A percentile compares a stretch with the other conserved stretches of the same genome.
phyloP scores from a whole-genome alignment of 1,140 invertebrate genomes.

The Lethocerus indicus region DNA sequence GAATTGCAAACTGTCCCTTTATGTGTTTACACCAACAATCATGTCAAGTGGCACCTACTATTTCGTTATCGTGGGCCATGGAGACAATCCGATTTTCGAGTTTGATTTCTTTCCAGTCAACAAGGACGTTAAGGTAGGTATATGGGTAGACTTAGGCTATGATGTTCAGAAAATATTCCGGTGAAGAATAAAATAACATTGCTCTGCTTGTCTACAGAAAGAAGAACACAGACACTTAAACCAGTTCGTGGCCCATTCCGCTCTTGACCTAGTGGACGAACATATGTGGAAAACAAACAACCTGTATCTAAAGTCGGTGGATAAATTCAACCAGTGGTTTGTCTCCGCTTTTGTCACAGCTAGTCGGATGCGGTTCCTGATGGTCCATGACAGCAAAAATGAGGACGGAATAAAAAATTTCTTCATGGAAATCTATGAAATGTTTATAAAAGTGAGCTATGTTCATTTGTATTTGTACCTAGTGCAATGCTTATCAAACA shows the following conservation, averaged over 20 bases:
- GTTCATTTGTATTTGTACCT: no score
- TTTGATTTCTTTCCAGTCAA: slow-evolving; percentile 81
- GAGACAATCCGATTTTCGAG: slow-evolving; percentile 96
- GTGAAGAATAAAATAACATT: background rate
- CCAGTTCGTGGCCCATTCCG: slow-evolving; percentile 97
- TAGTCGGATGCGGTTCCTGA: slow-evolving; percentile 63
- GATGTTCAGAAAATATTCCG: background rate
- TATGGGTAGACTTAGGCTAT: background rate
- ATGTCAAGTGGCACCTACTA: slow-evolving; percentile 45
- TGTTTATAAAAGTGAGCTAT: slow-evolving; percentile 84
- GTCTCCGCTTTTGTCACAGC: slow-evolving; percentile 98
- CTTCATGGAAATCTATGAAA: slow-evolving; percentile 96
- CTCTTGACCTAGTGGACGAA: slow-evolving; percentile 93
- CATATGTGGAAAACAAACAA: slow-evolving; percentile 90
- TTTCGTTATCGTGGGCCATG: slow-evolving; percentile 94
- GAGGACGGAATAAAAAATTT: slow-evolving; percentile 99
- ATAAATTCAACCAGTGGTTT: slow-evolving; percentile 99
- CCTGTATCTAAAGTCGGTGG: slow-evolving; percentile 95
- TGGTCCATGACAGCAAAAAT: slow-evolving; percentile 92
- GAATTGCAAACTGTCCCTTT: background rate
- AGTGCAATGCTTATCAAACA: no score
- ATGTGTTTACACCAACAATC: no score
- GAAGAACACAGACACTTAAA: slow-evolving; percentile 94
- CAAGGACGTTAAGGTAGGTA: slow-evolving; percentile 70
- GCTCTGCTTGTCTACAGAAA: slow-evolving; percentile 64